A percentile compares a stretch with the other conserved stretches of the same genome.
These are phyloP conservation scores for Hippocampus zosterae DNA, from an alignment of 2,113 vertebrate genomes.

Conservation along the genomic window DNA sequence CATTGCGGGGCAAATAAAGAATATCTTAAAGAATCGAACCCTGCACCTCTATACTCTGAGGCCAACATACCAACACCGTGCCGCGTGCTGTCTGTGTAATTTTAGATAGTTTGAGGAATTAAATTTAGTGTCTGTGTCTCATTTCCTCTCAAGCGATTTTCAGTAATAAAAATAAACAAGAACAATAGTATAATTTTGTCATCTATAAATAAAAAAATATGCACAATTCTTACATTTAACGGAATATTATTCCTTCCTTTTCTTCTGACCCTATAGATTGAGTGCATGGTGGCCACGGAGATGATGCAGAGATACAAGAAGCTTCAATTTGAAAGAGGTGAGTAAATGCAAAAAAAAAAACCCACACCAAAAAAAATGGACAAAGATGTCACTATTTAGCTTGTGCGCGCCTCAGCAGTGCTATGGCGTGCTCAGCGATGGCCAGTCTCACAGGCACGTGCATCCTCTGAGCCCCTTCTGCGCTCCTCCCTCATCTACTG, in stretches of 20 bases:
- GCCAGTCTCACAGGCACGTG: slow-evolving; percentile 14
- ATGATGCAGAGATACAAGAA: slow-evolving; percentile 96
- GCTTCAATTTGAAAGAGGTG: slow-evolving; percentile 96
- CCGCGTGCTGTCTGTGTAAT: slow-evolving; percentile 8
- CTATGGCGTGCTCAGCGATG: slow-evolving; percentile 12
- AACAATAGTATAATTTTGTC: neutral
- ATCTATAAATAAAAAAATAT: neutral
- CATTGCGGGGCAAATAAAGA: too few species aligned
- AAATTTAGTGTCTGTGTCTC: too few species aligned
- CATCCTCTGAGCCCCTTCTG: slow-evolving; percentile 1
- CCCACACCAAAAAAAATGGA: neutral
- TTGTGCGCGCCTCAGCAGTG: slow-evolving; percentile 6
- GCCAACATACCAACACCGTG: slow-evolving; percentile 36
- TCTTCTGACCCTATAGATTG: slow-evolving; percentile 75
- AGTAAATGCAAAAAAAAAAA: slow-evolving; percentile 38
- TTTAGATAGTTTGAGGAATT: too few species aligned
- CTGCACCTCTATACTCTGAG: too few species aligned
- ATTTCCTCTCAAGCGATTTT: too few species aligned
- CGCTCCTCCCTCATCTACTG: slow-evolving; percentile 7
- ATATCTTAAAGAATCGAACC: too few species aligned
- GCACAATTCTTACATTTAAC: neutral
- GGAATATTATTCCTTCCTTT: slow-evolving; percentile 24
- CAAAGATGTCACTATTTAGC: slow-evolving; percentile 12
- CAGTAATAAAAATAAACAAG: too few species aligned
- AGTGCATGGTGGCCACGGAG: slow-evolving; percentile 93